Evolutionary conservation across 1,140 invertebrate species (phyloP).

Genomic region (Periplaneta americana): DNA sequence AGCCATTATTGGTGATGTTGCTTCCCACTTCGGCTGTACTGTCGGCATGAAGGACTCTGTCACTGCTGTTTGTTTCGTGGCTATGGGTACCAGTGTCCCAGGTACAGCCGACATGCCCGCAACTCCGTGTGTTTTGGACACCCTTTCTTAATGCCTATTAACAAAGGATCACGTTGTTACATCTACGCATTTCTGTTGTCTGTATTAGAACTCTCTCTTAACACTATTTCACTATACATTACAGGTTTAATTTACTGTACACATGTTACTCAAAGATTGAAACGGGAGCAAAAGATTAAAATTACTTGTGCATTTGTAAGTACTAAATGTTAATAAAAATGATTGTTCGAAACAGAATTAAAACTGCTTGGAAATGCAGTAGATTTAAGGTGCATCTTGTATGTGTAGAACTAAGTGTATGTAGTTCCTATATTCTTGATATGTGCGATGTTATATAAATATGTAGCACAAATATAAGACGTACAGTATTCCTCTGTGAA

Average conservation of each 20-base stretch:
- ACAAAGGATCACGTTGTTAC: background rate
- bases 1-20: constrained; percentile 92
- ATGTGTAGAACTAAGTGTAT: too few species aligned
- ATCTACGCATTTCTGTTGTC: background rate
- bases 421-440: too few species aligned
- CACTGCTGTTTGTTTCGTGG: constrained; percentile 94
- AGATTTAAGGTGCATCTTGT: too few species aligned
- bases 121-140: background rate
- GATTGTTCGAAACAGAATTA: too few species aligned
- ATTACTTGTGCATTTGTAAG: background rate
- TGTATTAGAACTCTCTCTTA: background rate
- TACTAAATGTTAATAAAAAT: background rate
- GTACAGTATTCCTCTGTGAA: too few species aligned
- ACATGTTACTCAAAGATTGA: background rate
- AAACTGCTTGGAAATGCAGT: too few species aligned
- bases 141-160: background rate
- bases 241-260: background rate
- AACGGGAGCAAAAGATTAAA: background rate
- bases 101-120: constrained; percentile 53
- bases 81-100: constrained; percentile 93
- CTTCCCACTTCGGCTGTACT: constrained; percentile 96
- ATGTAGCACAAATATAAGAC: too few species aligned
- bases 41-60: constrained; percentile 93
- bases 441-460: too few species aligned
- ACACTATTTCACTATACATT: background rate